These are phyloP conservation scores for Drosophila birchii DNA, from an alignment of 2,888 invertebrate species.

Conservation along the genomic window DNA sequence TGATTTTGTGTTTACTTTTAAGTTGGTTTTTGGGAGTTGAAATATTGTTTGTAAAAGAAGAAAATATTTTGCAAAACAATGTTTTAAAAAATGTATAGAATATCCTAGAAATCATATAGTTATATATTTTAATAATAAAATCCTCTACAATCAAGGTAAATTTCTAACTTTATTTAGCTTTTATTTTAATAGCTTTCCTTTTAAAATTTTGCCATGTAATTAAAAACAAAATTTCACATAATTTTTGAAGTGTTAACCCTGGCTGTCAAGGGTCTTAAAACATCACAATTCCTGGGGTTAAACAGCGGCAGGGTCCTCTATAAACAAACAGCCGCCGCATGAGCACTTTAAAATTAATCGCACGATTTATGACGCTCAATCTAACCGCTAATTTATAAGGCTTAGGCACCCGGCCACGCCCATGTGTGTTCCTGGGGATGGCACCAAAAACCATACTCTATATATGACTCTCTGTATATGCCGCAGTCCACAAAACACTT, in stretches of 20 bases:
- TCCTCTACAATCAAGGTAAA: too few species aligned
- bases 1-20: background rate
- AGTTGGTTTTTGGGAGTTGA: background rate
- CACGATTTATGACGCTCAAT: constrained; percentile 73
- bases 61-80: too few species aligned
- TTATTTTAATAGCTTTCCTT: background rate
- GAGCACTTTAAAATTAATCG: constrained; percentile 70
- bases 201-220: background rate
- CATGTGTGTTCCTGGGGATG: background rate
- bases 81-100: background rate
- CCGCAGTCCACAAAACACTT: constrained; percentile 50
- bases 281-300: constrained; percentile 3
- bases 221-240: background rate
- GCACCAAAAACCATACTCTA: constrained; percentile 1
- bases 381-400: constrained; percentile 77
- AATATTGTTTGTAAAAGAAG: background rate
- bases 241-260: constrained; percentile 13
- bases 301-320: constrained; percentile 42
- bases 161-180: background rate
- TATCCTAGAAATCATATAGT: background rate
- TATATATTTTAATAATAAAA: background rate
- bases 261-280: constrained; percentile 5
- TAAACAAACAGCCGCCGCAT: constrained; percentile 57
- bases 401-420: constrained; percentile 47
- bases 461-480: constrained; percentile 2